Percentiles rank a stretch among this genome's conserved stretches.
Conservation (phyloP, 2,113 vertebrate genomes). For the Shinisaurus crocodilurus region DNA sequence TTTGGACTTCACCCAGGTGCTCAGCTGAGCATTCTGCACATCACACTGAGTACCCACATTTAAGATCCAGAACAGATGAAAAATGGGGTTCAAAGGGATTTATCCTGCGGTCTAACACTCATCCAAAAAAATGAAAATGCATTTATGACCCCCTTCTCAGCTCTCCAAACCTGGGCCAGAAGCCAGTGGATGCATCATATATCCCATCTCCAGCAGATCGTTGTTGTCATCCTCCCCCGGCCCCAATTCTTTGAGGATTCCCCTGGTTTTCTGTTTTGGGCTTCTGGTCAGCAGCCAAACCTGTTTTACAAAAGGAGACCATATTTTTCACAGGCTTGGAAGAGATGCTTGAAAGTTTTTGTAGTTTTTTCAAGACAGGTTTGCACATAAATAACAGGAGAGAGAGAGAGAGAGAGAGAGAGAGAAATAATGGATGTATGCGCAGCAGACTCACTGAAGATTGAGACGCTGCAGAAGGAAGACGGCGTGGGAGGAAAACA, state of each 20-base stretch:
- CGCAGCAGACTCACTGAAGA: background rate
- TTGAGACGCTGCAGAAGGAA: background rate
- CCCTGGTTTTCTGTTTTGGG: background rate
- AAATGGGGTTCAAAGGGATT: background rate
- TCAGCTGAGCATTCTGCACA: too few relatives aligned
- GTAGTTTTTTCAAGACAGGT: background rate
- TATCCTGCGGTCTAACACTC: background rate
- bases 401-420: background rate
- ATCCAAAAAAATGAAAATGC: background rate
- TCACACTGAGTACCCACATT: too few relatives aligned
- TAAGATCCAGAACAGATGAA: background rate
- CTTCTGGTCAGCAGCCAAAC: background rate
- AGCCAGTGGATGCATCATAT: background rate
- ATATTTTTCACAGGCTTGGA: too few relatives aligned
- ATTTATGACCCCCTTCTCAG: background rate
- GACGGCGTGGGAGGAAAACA: background rate
- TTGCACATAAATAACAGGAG: too few relatives aligned
- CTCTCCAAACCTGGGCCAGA: background rate
- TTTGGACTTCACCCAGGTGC: fast-evolving
- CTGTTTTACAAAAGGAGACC: background rate
- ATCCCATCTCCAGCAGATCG: background rate
- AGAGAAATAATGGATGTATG: background rate
- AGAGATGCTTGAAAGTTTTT: background rate
- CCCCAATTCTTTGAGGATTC: background rate
- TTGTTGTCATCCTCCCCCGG: too few relatives aligned